phyloP scores from a whole-genome alignment of 1,140 invertebrate genomes.

The Ceratosolen fusciceps region DNA sequence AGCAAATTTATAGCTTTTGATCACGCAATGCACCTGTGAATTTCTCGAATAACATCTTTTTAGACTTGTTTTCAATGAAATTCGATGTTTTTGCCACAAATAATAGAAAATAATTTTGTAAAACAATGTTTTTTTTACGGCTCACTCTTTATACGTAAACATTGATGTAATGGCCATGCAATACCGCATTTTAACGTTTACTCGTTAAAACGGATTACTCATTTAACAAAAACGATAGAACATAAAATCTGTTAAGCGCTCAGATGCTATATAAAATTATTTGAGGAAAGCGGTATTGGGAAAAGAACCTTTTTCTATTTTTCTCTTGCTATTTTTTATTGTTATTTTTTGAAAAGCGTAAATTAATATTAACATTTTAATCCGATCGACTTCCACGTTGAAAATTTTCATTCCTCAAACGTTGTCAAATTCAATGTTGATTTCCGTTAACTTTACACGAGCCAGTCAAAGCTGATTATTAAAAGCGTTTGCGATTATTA shows the following conservation, averaged over 20 bases:
- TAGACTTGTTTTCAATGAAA: slow-evolving; percentile 14
- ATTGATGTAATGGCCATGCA: neutral
- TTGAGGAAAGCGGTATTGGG: neutral
- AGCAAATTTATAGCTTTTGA: slow-evolving; percentile 46
- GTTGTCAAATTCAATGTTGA: too few species aligned
- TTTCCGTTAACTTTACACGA: too few species aligned
- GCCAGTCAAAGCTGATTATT: too few species aligned
- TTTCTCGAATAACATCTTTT: neutral
- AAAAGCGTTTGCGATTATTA: too few species aligned
- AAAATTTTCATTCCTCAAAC: too few species aligned
- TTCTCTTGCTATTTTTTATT: too few species aligned
- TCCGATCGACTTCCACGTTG: too few species aligned
- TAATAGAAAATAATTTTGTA: neutral
- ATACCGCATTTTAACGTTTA: neutral
- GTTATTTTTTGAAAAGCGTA: too few species aligned
- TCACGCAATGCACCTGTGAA: slow-evolving; percentile 3
- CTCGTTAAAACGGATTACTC: neutral
- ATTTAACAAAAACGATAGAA: neutral
- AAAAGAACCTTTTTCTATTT: slow-evolving; percentile 13
- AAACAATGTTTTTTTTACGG: neutral
- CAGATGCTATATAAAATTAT: neutral
- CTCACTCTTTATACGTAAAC: neutral
- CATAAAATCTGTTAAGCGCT: neutral
- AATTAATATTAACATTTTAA: neutral
- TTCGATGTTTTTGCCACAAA: slow-evolving; percentile 5